Evolutionary conservation across 2,113 vertebrate genomes (phyloP).

Genomic region (Mustelus asterias): DNA sequence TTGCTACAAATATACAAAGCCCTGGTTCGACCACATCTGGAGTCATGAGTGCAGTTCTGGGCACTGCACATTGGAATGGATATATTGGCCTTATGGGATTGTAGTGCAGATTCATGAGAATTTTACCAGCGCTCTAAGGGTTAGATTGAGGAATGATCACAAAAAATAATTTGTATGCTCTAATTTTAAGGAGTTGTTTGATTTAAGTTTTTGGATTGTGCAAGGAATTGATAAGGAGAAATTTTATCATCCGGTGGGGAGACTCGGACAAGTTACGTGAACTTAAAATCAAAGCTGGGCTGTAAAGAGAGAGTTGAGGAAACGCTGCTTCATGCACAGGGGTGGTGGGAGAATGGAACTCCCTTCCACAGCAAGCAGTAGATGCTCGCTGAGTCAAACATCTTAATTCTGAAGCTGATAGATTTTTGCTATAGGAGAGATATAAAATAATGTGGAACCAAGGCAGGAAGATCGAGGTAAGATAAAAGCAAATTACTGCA

Average conservation of each 20-base stretch:
- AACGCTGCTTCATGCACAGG: background rate
- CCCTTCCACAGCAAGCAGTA: background rate
- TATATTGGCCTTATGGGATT: background rate
- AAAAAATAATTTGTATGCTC: background rate
- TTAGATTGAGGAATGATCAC: background rate
- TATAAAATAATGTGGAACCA: background rate
- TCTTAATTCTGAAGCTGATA: background rate
- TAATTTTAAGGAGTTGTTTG: background rate
- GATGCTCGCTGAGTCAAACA: background rate
- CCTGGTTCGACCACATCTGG: background rate
- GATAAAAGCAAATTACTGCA: no score
- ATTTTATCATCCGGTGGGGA: background rate
- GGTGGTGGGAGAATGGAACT: background rate
- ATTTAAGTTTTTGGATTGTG: background rate
- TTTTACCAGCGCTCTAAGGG: background rate
- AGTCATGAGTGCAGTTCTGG: background rate
- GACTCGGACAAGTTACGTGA: background rate
- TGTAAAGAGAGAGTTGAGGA: background rate
- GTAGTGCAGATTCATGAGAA: background rate
- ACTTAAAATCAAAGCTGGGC: background rate
- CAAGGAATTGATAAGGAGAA: background rate
- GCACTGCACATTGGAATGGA: background rate
- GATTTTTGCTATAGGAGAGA: background rate
- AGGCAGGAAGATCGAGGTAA: background rate
- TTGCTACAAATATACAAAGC: background rate